Percentiles rank a stretch among this genome's conserved stretches.
phyloP scores from a whole-genome alignment of 2,113 vertebrate species.

The Caranx ignobilis region DNA sequence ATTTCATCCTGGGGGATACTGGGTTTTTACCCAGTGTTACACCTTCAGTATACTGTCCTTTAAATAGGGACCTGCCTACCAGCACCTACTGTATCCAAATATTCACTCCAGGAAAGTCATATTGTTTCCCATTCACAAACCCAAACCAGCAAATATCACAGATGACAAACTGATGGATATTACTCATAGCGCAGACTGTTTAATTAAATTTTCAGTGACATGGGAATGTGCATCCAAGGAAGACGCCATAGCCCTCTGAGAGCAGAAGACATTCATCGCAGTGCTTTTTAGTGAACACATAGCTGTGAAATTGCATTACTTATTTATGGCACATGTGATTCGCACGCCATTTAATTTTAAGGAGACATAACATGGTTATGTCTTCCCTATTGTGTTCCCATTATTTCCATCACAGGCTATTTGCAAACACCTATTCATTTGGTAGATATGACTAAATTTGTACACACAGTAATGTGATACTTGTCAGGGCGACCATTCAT shows the following conservation, averaged over 20 bases:
- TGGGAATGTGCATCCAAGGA: background rate
- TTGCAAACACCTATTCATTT: slow-evolving; percentile 25
- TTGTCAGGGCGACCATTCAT: slow-evolving; percentile 55
- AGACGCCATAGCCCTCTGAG: background rate
- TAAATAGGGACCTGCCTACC: too few relatives aligned
- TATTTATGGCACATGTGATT: background rate
- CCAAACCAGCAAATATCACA: too few relatives aligned
- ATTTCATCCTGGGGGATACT: too few relatives aligned
- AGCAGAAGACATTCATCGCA: background rate
- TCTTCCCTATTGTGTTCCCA: slow-evolving; percentile 1
- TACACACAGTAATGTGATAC: slow-evolving; percentile 49
- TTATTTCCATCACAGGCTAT: slow-evolving; percentile 38
- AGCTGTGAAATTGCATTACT: slow-evolving; percentile 31
- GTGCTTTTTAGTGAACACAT: slow-evolving; percentile 21
- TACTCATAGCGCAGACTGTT: too few relatives aligned
- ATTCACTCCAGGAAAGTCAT: too few relatives aligned
- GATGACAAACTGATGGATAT: too few relatives aligned
- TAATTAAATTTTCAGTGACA: too few relatives aligned
- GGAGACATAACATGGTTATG: slow-evolving; percentile 3
- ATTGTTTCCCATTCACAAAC: too few relatives aligned
- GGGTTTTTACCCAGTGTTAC: too few relatives aligned
- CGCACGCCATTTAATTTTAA: slow-evolving; percentile 27
- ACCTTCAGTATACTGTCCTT: too few relatives aligned
- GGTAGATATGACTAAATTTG: slow-evolving; percentile 36
- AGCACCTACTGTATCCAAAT: too few relatives aligned